Evolutionary conservation across 2,797 vertebrate genomes (phyloP).

Genomic region (Diceros bicornis): DNA sequence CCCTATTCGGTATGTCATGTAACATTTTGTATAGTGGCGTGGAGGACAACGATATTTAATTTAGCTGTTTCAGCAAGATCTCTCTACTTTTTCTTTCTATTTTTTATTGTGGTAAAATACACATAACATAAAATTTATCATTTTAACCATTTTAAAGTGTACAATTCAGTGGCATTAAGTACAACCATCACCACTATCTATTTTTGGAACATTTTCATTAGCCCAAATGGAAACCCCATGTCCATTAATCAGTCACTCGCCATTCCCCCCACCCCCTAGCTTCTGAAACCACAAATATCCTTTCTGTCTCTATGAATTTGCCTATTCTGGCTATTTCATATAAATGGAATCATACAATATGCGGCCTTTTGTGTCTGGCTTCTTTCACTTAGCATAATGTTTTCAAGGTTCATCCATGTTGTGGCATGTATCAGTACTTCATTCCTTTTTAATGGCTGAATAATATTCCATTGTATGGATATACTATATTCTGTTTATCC

Average conservation of each 20-base stretch:
- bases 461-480: neutral
- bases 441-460: neutral
- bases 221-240: neutral
- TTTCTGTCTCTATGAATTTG: neutral
- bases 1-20: neutral
- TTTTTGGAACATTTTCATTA: neutral
- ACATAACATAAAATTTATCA: neutral
- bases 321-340: neutral
- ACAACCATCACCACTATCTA: neutral
- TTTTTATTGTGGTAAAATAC: constrained; percentile 12
- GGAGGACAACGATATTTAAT: neutral
- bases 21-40: neutral
- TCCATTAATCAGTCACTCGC: neutral
- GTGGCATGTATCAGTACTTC: neutral
- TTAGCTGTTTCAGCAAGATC: neutral
- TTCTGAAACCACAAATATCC: neutral
- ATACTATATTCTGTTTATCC: neutral
- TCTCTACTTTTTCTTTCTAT: neutral
- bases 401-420: neutral
- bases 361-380: neutral
- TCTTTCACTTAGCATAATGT: neutral
- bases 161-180: neutral
- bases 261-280: neutral
- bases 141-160: neutral
- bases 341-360: neutral